Evolutionary conservation across 2,113 vertebrate genomes (phyloP), one percentile per base, ranked within the genome.

Genomic region (Hepsetus odoe): DNA sequence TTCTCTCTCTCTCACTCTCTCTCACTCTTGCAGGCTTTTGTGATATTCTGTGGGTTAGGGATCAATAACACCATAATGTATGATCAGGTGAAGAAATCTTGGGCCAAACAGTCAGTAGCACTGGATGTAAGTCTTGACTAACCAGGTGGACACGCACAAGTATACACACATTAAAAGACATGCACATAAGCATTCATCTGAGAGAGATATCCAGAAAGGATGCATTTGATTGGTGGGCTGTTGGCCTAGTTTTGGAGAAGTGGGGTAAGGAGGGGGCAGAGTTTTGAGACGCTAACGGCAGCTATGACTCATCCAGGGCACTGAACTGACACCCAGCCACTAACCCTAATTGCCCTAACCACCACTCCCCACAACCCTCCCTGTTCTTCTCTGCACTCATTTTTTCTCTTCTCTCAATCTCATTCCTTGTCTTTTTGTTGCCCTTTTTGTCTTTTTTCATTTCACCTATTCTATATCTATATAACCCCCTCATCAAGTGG

Each of bases 21-120:
- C 82, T 82, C 80, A 88, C 76, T 81, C 80, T 86, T 72, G 80
- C 86, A 99, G 98, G 97, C 97, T 24, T 99, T 99, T 92, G 98
- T 99, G 88, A 99, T 99, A 91, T 99, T 99, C 85, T 99, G 98
- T 86, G 98, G 98, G 71, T 92, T 99, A 80, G 98, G 98, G 71
- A 99, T 99, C 91, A 99, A 99, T 92, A 99, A 99, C 89, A 99
- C 98, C 59, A 99, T 99, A 90, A 99, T 99, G 98, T 99, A 99
- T 11, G 94, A 98, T 87, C 97, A 99, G 91, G 98, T 99, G 90
- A 99, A 99, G 91, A 99, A 99, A 88, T 99, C 97, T 30, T 99
- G 97, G 96, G 98, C 98, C 80, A 99, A 99, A 85, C 98, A 99
- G 79, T 99, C 97, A 0, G 97, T 99, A 83, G 97, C 98, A 91